Evolutionary conservation across 2,113 vertebrate species (phyloP).

Genomic region (Ondatra zibethicus): DNA sequence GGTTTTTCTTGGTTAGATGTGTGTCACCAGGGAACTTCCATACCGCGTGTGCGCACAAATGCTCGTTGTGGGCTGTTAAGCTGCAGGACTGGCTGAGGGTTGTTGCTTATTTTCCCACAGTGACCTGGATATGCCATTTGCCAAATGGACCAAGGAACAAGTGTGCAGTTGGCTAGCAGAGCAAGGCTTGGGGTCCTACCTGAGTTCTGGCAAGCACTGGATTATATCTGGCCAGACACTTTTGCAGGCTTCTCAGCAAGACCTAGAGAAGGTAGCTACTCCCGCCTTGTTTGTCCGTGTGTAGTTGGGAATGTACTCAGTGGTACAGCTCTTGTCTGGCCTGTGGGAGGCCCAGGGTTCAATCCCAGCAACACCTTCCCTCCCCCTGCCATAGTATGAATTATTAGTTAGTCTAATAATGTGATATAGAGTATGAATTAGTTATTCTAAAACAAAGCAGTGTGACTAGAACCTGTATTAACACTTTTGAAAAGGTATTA

Average conservation of each 20-base stretch:
- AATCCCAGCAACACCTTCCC: not conserved
- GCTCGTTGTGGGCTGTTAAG: not conserved
- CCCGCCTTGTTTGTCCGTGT: not conserved
- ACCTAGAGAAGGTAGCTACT: conserved; percentile 94
- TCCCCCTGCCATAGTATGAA: accelerated
- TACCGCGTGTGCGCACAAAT: not conserved
- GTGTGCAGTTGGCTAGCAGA: conserved; percentile 97
- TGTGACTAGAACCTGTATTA: not conserved
- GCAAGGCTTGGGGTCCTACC: conserved; percentile 95
- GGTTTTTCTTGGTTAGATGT: not conserved
- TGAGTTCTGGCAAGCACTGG: conserved; percentile 93
- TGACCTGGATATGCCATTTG: conserved; percentile 97
- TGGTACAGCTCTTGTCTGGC: too few species aligned
- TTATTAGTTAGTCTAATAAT: not conserved
- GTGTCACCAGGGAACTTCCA: not conserved
- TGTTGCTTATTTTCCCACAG: conserved; percentile 80
- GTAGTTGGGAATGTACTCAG: not conserved
- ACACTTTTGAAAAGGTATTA: not conserved
- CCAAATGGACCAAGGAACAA: conserved; percentile 97
- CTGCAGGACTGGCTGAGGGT: not conserved
- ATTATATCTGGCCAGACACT: conserved; percentile 96
- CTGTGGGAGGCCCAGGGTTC: not conserved
- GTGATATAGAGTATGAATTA: not conserved
- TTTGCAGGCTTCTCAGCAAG: conserved; percentile 96
- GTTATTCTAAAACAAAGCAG: not conserved